Conservation (phyloP, 2,797 vertebrate genomes). For the Ctenopoma multispine region DNA sequence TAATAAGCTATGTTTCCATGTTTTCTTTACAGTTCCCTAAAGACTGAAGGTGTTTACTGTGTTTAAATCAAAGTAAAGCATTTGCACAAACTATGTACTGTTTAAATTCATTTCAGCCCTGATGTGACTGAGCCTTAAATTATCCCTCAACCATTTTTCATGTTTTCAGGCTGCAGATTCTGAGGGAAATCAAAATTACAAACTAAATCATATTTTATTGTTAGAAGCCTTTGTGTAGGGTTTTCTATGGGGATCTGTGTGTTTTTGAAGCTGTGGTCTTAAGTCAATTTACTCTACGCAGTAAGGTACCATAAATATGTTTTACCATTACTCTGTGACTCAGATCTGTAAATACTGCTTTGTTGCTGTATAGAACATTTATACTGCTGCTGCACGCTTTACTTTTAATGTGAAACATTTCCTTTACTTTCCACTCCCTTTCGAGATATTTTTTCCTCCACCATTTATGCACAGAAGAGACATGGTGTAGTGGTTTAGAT, state of each 20-base stretch:
- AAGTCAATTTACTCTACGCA: neutral
- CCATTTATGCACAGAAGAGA: neutral
- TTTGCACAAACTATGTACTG: no score
- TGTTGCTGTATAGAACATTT: constrained; percentile 6
- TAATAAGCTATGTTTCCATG: no score
- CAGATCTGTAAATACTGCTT: constrained; percentile 30
- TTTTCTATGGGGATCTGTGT: neutral
- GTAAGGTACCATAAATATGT: constrained; percentile 12
- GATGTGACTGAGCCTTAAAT: no score
- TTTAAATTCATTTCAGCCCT: no score
- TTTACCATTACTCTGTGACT: constrained; percentile 16
- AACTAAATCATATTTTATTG: neutral
- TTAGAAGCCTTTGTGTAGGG: neutral
- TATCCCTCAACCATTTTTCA: no score
- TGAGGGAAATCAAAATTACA: neutral
- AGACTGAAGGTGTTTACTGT: no score
- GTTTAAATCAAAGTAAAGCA: no score
- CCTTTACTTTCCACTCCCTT: neutral
- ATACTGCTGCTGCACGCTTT: constrained; percentile 1
- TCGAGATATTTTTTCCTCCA: neutral
- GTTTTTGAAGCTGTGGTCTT: neutral
- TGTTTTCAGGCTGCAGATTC: neutral
- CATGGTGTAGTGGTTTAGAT: neutral
- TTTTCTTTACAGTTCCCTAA: no score
- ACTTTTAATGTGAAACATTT: constrained; percentile 15